A percentile compares a stretch with the other conserved stretches of the same genome.
These are phyloP conservation scores for Lateolabrax maculatus DNA, from an alignment of 2,797 vertebrate genomes.

Conservation along the genomic window DNA sequence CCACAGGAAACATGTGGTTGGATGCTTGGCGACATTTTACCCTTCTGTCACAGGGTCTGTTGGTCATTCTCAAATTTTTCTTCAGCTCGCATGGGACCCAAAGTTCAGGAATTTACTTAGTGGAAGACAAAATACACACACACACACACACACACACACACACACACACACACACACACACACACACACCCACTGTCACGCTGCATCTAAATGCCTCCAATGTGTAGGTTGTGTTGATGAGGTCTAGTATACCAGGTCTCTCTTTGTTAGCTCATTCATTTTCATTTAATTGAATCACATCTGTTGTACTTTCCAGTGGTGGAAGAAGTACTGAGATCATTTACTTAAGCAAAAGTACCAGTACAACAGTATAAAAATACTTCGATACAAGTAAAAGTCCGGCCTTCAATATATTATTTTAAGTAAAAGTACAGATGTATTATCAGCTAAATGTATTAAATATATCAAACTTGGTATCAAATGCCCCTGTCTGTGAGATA, in stretches of 20 bases:
- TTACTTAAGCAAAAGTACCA: background rate
- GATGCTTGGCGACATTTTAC: conserved; percentile 31
- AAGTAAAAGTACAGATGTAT: background rate
- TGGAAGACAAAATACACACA: no score
- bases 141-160: no score
- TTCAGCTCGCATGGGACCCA: conserved; percentile 13
- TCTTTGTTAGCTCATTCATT: background rate
- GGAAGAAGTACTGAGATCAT: background rate
- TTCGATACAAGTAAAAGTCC: background rate
- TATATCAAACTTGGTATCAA: background rate
- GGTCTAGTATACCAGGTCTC: background rate
- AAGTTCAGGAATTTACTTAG: conserved; percentile 23
- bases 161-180: no score
- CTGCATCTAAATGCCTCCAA: background rate
- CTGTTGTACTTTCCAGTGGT: background rate
- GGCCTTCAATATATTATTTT: background rate
- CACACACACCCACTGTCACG: no score
- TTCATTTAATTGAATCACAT: conserved; percentile 8
- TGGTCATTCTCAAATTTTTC: conserved; percentile 17
- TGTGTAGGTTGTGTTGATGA: background rate
- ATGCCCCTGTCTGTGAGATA: background rate
- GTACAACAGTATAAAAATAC: background rate
- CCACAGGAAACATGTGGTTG: conserved; percentile 46
- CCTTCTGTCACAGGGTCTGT: conserved; percentile 25
- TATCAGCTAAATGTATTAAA: background rate